A percentile compares a stretch with the other conserved stretches of the same genome.
These are phyloP conservation scores for Drosophila falleni DNA, from an alignment of 2,888 invertebrate genomes.

Conservation along the genomic window DNA sequence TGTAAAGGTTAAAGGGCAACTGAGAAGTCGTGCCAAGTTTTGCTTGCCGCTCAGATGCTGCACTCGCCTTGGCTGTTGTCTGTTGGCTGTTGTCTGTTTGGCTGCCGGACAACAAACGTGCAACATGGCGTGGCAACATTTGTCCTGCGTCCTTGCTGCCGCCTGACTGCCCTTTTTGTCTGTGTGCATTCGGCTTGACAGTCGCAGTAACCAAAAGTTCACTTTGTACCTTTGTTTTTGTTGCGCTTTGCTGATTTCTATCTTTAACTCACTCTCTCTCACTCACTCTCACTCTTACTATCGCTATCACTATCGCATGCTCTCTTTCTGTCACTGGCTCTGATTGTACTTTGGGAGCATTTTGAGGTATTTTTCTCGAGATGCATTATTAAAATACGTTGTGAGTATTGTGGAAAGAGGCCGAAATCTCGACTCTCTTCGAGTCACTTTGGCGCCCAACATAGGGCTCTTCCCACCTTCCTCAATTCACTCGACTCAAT, in stretches of 20 bases:
- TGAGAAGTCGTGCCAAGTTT: constrained; percentile 24
- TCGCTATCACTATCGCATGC: neutral
- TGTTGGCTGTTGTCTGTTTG: neutral
- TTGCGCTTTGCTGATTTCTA: constrained; percentile 59
- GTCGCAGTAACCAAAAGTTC: constrained; percentile 69
- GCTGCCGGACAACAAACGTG: constrained; percentile 51
- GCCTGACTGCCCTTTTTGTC: constrained; percentile 52
- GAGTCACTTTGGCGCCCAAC: constrained; percentile 35
- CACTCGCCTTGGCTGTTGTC: constrained; percentile 13
- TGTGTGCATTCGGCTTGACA: constrained; percentile 73
- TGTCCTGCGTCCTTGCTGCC: constrained; percentile 53
- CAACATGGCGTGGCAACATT: constrained; percentile 69
- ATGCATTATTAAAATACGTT: constrained; percentile 62
- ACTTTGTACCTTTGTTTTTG: constrained; percentile 61
- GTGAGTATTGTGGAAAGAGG: neutral
- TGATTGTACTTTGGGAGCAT: constrained; percentile 42
- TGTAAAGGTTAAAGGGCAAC: constrained; percentile 20
- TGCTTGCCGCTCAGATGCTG: constrained; percentile 5
- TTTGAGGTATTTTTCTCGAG: constrained; percentile 47
- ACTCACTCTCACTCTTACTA: neutral
- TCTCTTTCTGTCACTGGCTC: neutral
- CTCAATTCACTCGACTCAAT: constrained; percentile 3
- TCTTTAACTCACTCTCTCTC: constrained; percentile 29
- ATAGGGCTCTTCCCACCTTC: too few relatives aligned
- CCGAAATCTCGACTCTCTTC: constrained; percentile 35